A percentile compares a stretch with the other conserved stretches of the same genome.
Evolutionary conservation across 2,113 vertebrate species (phyloP).

Genomic region (Tetrax tetrax): DNA sequence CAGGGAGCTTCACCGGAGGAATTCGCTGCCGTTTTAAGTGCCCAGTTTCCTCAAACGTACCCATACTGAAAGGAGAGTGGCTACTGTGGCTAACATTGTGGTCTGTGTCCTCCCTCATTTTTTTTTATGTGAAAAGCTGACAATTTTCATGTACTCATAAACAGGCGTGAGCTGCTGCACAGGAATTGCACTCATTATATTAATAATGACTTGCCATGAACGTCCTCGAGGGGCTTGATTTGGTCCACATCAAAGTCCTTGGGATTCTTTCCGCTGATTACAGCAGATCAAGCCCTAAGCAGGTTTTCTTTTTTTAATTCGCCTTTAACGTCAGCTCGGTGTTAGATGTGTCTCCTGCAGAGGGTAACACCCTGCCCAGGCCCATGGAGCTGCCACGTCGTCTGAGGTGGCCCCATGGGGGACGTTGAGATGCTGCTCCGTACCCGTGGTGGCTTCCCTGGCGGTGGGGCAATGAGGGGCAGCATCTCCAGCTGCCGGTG

Average conservation of each 20-base stretch:
- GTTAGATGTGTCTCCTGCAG: not conserved
- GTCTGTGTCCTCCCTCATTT: constrained; percentile 29
- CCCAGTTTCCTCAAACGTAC: not conserved
- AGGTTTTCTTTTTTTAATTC: constrained; percentile 30
- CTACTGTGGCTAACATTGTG: constrained; percentile 28
- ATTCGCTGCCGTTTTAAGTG: constrained; percentile 25
- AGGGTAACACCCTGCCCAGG: not conserved
- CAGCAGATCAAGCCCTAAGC: constrained; percentile 53
- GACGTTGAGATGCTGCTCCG: not conserved
- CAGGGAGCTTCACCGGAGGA: not conserved
- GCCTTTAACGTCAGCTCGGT: not conserved
- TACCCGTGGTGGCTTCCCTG: not conserved
- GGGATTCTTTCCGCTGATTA: constrained; percentile 67
- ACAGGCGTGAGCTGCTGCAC: constrained; percentile 53
- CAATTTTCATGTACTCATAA: constrained; percentile 51
- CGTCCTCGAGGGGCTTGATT: constrained; percentile 61
- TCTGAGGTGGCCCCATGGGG: not conserved
- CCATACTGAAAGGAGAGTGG: not conserved
- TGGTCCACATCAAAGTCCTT: constrained; percentile 70
- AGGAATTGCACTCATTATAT: constrained; percentile 64
- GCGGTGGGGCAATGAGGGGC: not conserved
- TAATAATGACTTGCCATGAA: constrained; percentile 71
- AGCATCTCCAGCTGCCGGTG: not conserved
- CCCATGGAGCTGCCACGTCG: fast-evolving
- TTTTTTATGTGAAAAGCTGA: constrained; percentile 50